Evolutionary conservation across 1,140 invertebrate species (phyloP).

Genomic region (Caenorhabditis tropicalis): DNA sequence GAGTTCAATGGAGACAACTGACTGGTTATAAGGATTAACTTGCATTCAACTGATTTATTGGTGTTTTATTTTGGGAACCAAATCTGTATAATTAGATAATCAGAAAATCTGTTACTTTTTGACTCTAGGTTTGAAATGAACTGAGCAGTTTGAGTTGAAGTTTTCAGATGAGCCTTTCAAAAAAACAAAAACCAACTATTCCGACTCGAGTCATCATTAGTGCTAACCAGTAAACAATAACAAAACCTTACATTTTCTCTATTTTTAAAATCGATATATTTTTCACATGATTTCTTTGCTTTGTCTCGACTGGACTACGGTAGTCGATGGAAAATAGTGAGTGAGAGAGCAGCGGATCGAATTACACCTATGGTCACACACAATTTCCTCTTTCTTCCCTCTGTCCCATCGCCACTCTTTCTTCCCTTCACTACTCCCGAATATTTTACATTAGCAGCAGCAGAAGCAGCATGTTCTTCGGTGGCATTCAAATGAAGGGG

Average conservation of each 20-base stretch:
- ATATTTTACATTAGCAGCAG: slow-evolving; percentile 1
- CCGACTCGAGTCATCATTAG: too few relatives aligned
- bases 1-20: not conserved
- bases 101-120: too few relatives aligned
- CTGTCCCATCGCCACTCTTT: not conserved
- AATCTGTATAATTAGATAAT: too few relatives aligned
- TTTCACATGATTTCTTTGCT: not conserved
- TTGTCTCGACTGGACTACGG: not conserved
- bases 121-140: too few relatives aligned
- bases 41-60: too few relatives aligned
- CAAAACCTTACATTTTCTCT: not conserved
- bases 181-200: too few relatives aligned
- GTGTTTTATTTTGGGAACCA: too few relatives aligned
- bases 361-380: slow-evolving; percentile 38
- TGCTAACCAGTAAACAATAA: too few relatives aligned
- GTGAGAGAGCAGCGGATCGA: not conserved
- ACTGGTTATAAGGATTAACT: not conserved
- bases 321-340: not conserved
- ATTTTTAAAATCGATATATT: not conserved
- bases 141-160: too few relatives aligned
- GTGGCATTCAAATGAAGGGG: too few relatives aligned
- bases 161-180: too few relatives aligned
- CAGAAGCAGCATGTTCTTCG: too few relatives aligned
- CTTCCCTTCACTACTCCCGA: not conserved
- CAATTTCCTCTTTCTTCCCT: slow-evolving; percentile 1